Evolutionary conservation across 2,113 vertebrate species (phyloP), one percentile per base, ranked within the genome.

Genomic region (Rhinolophus sinicus): DNA sequence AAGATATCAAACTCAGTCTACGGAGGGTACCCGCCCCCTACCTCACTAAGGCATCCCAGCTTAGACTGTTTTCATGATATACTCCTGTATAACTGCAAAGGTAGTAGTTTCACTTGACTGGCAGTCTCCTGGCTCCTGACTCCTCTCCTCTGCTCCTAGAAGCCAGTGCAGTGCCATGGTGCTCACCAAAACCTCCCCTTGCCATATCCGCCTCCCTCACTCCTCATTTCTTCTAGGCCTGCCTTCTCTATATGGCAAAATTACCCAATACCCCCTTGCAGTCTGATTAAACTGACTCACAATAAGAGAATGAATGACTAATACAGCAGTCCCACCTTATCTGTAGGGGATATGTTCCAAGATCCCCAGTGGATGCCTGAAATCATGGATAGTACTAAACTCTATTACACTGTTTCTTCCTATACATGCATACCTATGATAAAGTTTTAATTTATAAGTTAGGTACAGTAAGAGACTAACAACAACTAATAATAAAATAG

Each of bases 221-320:
- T 88, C 35, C 65, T n/a, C 35, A 35, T n/a, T 22, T 78, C 56
- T 84, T 92, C 78, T 62, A 82, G 24, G 83, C 67, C 60, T 67
- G 33, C 19, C 30, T 84, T 96, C 60, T 92, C 35, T n/a, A 58
- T 52, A 75, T 3, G 2, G 47, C 44, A 95, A 60, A 92, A 76
- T 33, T 76, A 10, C 58, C 78, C 88, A 88, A 67, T 30, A 70
- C n/a, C 8, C 30, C 12, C 54, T 78, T 92, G 50, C 21, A 69
- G 47, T 64, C 78, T 88, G 40, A 84, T 50, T 58, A 70, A 86
- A 88, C 65, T 75, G 69, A 92, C 90, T 82, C 38, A 58, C 28
- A 82, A 21, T 94, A 70, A 82, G 52, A 85, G 65, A 95, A n/a
- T 50, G 67, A 96, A 81, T 80, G 33, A 65, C 52, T 70, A 56